These are phyloP conservation scores for Callipepla squamata DNA, from an alignment of 2,113 vertebrate species.

Conservation along the genomic window DNA sequence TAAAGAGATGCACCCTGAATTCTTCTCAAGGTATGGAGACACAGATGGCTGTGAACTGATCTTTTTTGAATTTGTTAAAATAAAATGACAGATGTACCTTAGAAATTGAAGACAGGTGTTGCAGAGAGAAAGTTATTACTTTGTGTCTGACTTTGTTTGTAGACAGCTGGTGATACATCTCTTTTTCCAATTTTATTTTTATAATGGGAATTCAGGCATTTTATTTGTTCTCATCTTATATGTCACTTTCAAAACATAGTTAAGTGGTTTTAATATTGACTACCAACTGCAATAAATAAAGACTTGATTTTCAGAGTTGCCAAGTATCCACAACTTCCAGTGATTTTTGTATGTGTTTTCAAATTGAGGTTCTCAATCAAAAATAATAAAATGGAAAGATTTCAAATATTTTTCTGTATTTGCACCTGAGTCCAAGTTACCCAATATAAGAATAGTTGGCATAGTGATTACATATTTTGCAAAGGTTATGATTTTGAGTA, in stretches of 20 bases:
- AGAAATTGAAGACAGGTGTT: slow-evolving; percentile 63
- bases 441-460: not conserved
- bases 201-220: slow-evolving; percentile 15
- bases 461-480: not conserved
- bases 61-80: slow-evolving; percentile 62
- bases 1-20: not conserved
- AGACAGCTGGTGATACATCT: slow-evolving; percentile 41
- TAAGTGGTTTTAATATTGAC: slow-evolving; percentile 7
- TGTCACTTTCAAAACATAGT: slow-evolving; percentile 39
- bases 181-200: not conserved
- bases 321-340: not conserved
- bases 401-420: not conserved
- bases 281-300: slow-evolving; percentile 7
- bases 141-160: slow-evolving; percentile 45
- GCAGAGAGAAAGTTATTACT: slow-evolving; percentile 58
- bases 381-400: not conserved
- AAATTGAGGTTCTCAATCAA: not conserved
- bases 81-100: slow-evolving; percentile 49
- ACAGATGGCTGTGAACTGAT: slow-evolving; percentile 57
- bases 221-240: slow-evolving; percentile 42
- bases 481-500: not conserved
- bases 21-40: slow-evolving; percentile 5
- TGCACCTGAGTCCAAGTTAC: not conserved
- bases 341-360: not conserved
- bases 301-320: not conserved